Base-by-base conservation (phyloP, 2,113 vertebrate genomes). In the Chamaetylas fuelleborni region DNA sequence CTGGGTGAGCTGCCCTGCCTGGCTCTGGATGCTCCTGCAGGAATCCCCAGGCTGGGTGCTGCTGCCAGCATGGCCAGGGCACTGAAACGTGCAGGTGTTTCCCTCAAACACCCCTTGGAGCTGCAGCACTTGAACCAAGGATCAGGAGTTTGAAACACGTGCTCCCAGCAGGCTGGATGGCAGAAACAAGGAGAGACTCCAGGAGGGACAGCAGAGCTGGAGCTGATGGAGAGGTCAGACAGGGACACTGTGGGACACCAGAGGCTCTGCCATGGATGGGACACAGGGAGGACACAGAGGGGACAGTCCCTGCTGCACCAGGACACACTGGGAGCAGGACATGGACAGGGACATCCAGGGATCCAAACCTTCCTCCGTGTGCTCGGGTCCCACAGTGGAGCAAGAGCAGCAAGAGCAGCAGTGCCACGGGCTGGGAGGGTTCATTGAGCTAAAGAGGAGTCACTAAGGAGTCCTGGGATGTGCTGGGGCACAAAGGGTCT, bases 311-410 rank as follows among this genome's bases (percentile, higher is more conserved):
- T 0, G 34, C 76, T 29, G 81, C 29, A 48, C 71, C 72, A 19
- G 42, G 29, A 48, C 81, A 42, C 28, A 8, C 51, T 20, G 8
- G 34, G 54, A 36, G 33, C 62, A 17, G 93, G 73, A 95, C 89
- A 90, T 78, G 31, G 62, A 94, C 47, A 13, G 73, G 81, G 40
- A 72, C 9, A 65, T 3, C 69, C 80, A 54, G 13, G 91, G 43
- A 86, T 54, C 74, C 96, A 96, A 95, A 95, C 94, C 92, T 94
- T 93, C 84, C 42, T 67, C 53, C 42, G 62, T 6, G 85, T 92
- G 6, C 79, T 66, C 48, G 4, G 57, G 56, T 43, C 93, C 89
- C 90, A 29, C 67, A 83, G 73, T 11, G 88, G 81, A 91, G 88
- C 85, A 88, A 88, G 81, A 76, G 70, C 79, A 90, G 95, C 90